Conservation (phyloP, 2,113 vertebrate genomes). For the Ellobius talpinus region DNA sequence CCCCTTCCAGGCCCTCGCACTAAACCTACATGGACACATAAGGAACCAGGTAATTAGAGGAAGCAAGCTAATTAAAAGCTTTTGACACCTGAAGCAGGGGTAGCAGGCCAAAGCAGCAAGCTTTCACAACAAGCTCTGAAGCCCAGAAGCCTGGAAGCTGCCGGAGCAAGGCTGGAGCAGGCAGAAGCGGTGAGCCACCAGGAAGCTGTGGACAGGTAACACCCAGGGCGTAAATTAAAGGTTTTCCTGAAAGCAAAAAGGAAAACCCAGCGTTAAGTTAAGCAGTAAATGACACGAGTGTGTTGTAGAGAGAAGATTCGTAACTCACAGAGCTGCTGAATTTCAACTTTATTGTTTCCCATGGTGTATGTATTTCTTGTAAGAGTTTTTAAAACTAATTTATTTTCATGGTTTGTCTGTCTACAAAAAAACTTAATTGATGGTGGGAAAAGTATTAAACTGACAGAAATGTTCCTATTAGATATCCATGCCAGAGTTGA, state of each 20-base stretch:
- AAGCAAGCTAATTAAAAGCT: slow-evolving; percentile 84
- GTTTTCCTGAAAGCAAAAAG: slow-evolving; percentile 86
- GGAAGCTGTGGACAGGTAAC: slow-evolving; percentile 83
- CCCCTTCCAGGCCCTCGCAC: slow-evolving; percentile 49
- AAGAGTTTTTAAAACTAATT: slow-evolving; percentile 48
- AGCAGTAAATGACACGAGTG: slow-evolving; percentile 77
- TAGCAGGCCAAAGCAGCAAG: slow-evolving; percentile 84
- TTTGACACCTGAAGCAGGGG: slow-evolving; percentile 85
- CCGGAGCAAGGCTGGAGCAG: slow-evolving; percentile 84
- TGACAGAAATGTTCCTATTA: slow-evolving; percentile 46
- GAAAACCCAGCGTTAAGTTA: slow-evolving; percentile 84
- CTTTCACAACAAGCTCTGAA: slow-evolving; percentile 84
- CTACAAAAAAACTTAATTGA: neutral
- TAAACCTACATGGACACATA: slow-evolving; percentile 58
- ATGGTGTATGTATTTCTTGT: slow-evolving; percentile 38
- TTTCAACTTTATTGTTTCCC: slow-evolving; percentile 60
- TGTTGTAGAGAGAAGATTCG: slow-evolving; percentile 77
- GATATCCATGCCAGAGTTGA: slow-evolving; percentile 18
- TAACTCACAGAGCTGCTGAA: slow-evolving; percentile 53
- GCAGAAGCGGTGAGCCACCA: slow-evolving; percentile 84
- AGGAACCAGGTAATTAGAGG: slow-evolving; percentile 75
- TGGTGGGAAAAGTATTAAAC: slow-evolving; percentile 45
- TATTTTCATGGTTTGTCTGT: slow-evolving; percentile 25
- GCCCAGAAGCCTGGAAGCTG: slow-evolving; percentile 84
- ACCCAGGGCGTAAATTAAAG: slow-evolving; percentile 85